These are phyloP conservation scores for Adelphocoris suturalis DNA, from an alignment of 2,888 invertebrate species.

Conservation along the genomic window DNA sequence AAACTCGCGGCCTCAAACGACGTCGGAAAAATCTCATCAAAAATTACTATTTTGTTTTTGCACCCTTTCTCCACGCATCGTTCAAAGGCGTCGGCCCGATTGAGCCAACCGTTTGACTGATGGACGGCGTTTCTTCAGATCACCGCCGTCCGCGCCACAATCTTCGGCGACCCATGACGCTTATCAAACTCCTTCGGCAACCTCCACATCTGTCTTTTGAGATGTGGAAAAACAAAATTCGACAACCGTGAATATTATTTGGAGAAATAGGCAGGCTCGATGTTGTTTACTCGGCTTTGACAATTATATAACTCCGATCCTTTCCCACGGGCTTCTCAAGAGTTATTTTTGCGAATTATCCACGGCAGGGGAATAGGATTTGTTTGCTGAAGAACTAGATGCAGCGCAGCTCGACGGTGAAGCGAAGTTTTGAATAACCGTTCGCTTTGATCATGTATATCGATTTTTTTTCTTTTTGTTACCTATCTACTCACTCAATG, in stretches of 20 bases:
- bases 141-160: neutral
- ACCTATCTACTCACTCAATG: neutral
- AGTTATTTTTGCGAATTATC: slow-evolving; percentile 20
- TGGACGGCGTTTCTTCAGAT: neutral
- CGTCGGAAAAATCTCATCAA: neutral
- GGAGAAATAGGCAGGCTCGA: slow-evolving; percentile 37
- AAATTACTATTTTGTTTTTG: slow-evolving; percentile 4
- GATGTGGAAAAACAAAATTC: slow-evolving; percentile 45
- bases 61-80: slow-evolving; percentile 12
- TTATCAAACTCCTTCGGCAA: slow-evolving; percentile 34
- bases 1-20: neutral
- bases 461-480: neutral
- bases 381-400: neutral
- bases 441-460: slow-evolving; percentile 1
- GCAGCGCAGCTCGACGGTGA: slow-evolving; percentile 5
- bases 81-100: neutral
- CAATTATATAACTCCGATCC: slow-evolving; percentile 41
- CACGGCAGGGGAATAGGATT: slow-evolving; percentile 3
- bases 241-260: slow-evolving; percentile 60
- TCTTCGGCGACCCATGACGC: slow-evolving; percentile 17
- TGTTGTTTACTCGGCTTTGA: slow-evolving; percentile 39
- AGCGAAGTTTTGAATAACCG: slow-evolving; percentile 11
- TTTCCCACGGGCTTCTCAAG: slow-evolving; percentile 1
- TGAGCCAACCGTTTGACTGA: slow-evolving; percentile 16
- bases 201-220: slow-evolving; percentile 36